These are phyloP conservation scores for Trissolcus basalis DNA, from an alignment of 1,140 invertebrate genomes.

Conservation along the genomic window DNA sequence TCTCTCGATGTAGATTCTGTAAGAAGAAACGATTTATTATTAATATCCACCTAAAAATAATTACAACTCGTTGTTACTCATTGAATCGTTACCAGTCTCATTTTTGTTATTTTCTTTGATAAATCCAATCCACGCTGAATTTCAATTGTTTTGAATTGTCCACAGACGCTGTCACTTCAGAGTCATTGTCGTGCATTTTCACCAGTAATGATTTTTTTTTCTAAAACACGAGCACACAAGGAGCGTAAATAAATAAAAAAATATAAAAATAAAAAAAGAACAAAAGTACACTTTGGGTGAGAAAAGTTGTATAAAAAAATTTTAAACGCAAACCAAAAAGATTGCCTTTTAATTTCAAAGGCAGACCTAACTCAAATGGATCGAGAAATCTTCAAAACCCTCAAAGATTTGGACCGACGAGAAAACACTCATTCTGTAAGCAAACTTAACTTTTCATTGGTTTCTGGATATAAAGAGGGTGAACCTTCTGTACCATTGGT, in stretches of 20 bases:
- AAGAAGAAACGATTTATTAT: too few relatives aligned
- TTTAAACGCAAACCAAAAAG: constrained; percentile 2
- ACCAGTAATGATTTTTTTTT: not conserved
- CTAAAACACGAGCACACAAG: not conserved
- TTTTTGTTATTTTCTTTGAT: constrained; percentile 63
- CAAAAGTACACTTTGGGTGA: not conserved
- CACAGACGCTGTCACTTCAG: constrained; percentile 29
- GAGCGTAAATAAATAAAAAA: not conserved
- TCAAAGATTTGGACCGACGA: constrained; percentile 58
- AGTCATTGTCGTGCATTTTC: constrained; percentile 25
- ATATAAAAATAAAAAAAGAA: not conserved
- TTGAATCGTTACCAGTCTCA: constrained; percentile 62
- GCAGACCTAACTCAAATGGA: constrained; percentile 40
- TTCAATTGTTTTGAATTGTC: constrained; percentile 65
- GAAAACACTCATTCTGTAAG: constrained; percentile 54
- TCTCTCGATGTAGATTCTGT: constrained; percentile 45
- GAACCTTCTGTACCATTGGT: constrained; percentile 62
- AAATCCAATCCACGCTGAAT: constrained; percentile 78
- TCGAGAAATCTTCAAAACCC: constrained; percentile 32
- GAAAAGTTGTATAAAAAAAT: not conserved
- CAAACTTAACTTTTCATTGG: constrained; percentile 62
- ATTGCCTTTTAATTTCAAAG: constrained; percentile 33
- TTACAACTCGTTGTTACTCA: too few relatives aligned
- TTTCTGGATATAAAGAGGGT: constrained; percentile 58
- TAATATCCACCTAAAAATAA: not conserved